Percentiles rank a stretch among this genome's conserved stretches.
phyloP scores from a whole-genome alignment of 2,888 invertebrate genomes.

The Argyresthia goedartella region DNA sequence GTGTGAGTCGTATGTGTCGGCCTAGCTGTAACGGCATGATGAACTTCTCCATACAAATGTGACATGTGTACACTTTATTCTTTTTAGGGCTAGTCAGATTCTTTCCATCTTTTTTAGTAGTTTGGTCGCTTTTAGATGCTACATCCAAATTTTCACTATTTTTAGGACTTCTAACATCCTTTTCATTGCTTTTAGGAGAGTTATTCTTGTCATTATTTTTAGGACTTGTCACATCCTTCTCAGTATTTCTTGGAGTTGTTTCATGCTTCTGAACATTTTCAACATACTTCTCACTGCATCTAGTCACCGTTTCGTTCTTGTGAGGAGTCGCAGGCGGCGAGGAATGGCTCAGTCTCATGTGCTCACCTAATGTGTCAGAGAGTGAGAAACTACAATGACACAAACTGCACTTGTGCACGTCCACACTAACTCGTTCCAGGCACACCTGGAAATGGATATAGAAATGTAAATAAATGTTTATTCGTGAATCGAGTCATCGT shows the following conservation, averaged over 20 bases:
- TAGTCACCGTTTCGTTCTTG: no score
- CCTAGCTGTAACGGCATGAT: background rate
- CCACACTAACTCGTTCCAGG: background rate
- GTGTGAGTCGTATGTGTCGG: background rate
- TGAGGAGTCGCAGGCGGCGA: no score
- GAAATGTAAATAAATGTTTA: no score
- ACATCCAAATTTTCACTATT: no score
- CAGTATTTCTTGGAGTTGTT: background rate
- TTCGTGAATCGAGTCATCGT: no score
- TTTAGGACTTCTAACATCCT: no score
- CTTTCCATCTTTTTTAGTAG: no score
- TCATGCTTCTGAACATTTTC: background rate
- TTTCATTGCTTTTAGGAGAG: no score
- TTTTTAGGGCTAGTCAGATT: no score
- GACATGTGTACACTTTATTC: background rate
- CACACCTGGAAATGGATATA: background rate
- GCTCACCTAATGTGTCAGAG: background rate
- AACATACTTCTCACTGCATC: background rate
- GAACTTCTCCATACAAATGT: background rate
- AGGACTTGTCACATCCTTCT: no score
- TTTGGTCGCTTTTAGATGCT: no score
- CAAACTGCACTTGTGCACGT: background rate
- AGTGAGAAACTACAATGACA: background rate
- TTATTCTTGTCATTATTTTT: no score
- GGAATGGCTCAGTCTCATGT: background rate